Conservation (phyloP, 2,797 vertebrate species). For the Pseudochirops cupreus region DNA sequence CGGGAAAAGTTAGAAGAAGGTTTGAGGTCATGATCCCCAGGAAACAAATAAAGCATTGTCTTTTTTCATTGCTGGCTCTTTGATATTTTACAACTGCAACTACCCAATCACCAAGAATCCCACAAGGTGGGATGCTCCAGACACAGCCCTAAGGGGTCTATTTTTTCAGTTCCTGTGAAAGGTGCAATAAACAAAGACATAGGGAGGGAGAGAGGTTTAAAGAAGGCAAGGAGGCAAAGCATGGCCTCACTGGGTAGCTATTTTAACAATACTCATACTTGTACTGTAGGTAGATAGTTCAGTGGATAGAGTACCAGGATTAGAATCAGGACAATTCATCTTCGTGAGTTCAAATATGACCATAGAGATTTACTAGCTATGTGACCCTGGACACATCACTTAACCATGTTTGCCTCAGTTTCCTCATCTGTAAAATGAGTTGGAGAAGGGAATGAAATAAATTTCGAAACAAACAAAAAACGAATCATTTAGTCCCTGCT, state of each 20-base stretch:
- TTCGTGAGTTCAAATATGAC: neutral
- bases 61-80: conserved; percentile 49
- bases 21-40: conserved; percentile 58
- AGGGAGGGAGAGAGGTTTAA: conserved; percentile 42
- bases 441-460: no score
- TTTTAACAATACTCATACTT: neutral
- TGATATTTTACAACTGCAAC: conserved; percentile 55
- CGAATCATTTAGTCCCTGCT: neutral
- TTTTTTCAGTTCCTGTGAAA: conserved; percentile 52
- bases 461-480: no score
- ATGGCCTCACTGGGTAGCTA: conserved; percentile 14
- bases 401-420: neutral
- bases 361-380: neutral
- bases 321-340: neutral
- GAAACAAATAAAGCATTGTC: conserved; percentile 62
- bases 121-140: conserved; percentile 34
- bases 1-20: conserved; percentile 65
- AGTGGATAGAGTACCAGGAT: neutral
- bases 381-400: neutral
- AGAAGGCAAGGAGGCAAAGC: neutral
- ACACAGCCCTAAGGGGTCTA: neutral
- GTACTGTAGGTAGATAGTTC: neutral
- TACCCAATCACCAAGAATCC: conserved; percentile 61
- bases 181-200: conserved; percentile 46
- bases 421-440: neutral